Percentiles rank a stretch among this genome's conserved stretches.
Evolutionary conservation across 1,140 invertebrate genomes (phyloP).

Genomic region (Drosophila lowei): DNA sequence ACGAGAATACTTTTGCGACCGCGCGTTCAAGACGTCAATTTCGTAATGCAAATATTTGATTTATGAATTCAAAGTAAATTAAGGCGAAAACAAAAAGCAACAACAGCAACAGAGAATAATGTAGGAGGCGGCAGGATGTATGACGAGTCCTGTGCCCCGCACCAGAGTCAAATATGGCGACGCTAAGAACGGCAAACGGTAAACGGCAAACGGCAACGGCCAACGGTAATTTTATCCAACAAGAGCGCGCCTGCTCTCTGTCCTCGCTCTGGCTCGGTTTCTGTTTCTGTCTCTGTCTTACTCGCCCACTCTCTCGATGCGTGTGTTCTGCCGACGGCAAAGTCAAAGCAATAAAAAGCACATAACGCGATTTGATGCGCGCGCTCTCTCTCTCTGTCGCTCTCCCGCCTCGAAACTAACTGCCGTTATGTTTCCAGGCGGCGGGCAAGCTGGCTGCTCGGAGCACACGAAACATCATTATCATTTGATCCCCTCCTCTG

Average conservation of each 20-base stretch:
- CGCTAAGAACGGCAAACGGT: slow-evolving; percentile 1
- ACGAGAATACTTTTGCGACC: slow-evolving; percentile 57
- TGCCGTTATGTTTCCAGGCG: slow-evolving; percentile 48
- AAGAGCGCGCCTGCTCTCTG: slow-evolving; percentile 28
- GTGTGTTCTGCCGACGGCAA: slow-evolving; percentile 44
- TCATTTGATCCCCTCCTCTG: slow-evolving; percentile 50
- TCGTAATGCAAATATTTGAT: slow-evolving; percentile 83
- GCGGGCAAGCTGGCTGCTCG: slow-evolving; percentile 14
- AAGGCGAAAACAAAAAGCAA: slow-evolving; percentile 69
- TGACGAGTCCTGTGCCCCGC: too few species aligned
- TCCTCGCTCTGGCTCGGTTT: neutral
- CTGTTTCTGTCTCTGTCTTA: slow-evolving; percentile 12
- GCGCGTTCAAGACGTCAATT: slow-evolving; percentile 80
- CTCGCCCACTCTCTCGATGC: slow-evolving; percentile 35
- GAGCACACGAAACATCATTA: slow-evolving; percentile 56
- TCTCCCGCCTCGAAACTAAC: slow-evolving; percentile 41
- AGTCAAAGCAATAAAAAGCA: slow-evolving; percentile 51
- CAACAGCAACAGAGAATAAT: slow-evolving; percentile 16
- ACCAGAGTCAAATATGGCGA: slow-evolving; percentile 34
- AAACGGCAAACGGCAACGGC: slow-evolving; percentile 34
- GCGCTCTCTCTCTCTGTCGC: slow-evolving; percentile 67
- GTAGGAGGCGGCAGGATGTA: slow-evolving; percentile 3
- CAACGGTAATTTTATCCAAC: slow-evolving; percentile 41
- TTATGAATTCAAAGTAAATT: slow-evolving; percentile 79
- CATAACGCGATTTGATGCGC: slow-evolving; percentile 39